phyloP scores from a whole-genome alignment of 2,113 vertebrate genomes.

The Myiopsitta monachus region DNA sequence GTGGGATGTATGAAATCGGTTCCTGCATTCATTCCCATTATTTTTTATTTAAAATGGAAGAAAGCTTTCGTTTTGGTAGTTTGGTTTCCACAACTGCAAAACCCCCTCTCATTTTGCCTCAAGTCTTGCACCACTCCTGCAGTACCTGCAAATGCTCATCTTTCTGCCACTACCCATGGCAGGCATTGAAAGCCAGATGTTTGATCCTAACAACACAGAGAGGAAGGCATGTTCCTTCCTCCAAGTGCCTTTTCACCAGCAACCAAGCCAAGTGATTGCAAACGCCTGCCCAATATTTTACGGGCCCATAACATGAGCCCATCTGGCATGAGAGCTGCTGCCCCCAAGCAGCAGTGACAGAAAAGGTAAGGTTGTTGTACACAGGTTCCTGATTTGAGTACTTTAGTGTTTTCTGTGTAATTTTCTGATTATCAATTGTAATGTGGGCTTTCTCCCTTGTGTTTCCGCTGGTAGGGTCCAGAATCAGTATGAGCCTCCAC shows the following conservation, averaged over 20 bases:
- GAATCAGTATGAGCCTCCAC: background rate
- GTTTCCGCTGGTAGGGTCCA: slow-evolving; percentile 25
- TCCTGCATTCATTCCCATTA: background rate
- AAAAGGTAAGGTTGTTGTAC: slow-evolving; percentile 51
- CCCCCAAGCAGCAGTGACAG: background rate
- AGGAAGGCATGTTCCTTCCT: slow-evolving; percentile 37
- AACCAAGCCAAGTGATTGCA: slow-evolving; percentile 35
- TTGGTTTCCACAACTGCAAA: background rate
- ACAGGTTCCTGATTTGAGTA: background rate
- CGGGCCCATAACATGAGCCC: background rate
- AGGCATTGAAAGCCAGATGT: background rate
- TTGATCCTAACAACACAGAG: background rate
- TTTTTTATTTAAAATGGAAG: background rate
- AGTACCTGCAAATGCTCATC: background rate
- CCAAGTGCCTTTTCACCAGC: slow-evolving; percentile 26
- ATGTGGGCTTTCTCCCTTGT: background rate
- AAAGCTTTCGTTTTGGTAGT: background rate
- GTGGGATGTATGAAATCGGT: background rate
- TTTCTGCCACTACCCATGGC: background rate
- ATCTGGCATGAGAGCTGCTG: slow-evolving; percentile 31
- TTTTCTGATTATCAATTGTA: background rate
- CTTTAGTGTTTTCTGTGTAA: background rate
- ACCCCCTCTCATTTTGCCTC: background rate
- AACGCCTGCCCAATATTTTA: background rate
- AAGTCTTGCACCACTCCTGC: background rate